A percentile compares a stretch with the other conserved stretches of the same genome.
Conservation (phyloP, 53 echinoderm and acorn worm species). For the Holothuria scabra region DNA sequence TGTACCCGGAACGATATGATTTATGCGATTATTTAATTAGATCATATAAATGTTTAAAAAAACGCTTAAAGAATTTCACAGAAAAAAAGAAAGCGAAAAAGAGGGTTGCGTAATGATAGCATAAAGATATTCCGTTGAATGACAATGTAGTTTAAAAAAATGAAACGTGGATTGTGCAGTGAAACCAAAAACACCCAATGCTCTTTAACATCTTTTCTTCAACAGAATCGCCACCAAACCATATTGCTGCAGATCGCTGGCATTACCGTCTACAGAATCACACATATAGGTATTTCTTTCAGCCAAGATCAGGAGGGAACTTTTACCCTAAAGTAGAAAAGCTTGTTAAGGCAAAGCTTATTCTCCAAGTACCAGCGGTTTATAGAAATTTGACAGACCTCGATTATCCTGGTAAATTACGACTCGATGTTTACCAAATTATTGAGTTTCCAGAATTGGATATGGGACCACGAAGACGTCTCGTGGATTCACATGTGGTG, state of each 20-base stretch:
- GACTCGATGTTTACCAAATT: neutral
- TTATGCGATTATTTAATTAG: no score
- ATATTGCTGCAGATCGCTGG: neutral
- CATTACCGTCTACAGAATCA: neutral
- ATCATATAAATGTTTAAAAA: no score
- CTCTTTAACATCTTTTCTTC: neutral
- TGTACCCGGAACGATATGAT: no score
- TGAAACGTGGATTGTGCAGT: no score
- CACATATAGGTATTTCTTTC: neutral
- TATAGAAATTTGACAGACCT: neutral
- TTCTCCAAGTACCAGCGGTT: neutral
- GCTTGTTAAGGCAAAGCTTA: constrained; percentile 2
- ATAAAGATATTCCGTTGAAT: no score
- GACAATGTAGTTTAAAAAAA: no score
- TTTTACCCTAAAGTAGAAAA: neutral
- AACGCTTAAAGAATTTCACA: no score
- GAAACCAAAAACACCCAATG: no score
- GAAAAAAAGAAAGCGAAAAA: no score
- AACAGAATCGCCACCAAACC: constrained; percentile 2
- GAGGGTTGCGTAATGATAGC: no score
- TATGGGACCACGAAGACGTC: neutral
- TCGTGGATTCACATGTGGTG: constrained; percentile 14
- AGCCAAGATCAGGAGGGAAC: neutral
- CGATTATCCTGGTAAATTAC: neutral
- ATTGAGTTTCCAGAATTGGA: neutral